Evolutionary conservation across 2,888 invertebrate genomes (phyloP).

Genomic region (Drosophila anceps): DNA sequence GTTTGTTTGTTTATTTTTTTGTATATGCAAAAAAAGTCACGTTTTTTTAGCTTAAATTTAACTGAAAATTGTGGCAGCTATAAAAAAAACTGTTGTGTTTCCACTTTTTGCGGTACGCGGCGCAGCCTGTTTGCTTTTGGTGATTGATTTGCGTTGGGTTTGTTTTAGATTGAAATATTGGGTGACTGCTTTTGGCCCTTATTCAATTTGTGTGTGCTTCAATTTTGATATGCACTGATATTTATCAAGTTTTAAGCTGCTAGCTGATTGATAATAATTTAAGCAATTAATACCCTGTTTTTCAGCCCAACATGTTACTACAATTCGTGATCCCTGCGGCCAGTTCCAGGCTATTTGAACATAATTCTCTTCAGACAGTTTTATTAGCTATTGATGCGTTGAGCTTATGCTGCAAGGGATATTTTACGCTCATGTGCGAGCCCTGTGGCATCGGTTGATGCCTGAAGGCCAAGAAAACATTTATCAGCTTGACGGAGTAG

Average conservation of each 20-base stretch:
- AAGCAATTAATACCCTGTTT: slow-evolving; percentile 7
- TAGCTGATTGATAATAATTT: slow-evolving; percentile 1
- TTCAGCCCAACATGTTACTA: background rate
- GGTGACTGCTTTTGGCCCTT: background rate
- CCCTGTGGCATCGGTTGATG: background rate
- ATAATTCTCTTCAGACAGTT: slow-evolving; percentile 1
- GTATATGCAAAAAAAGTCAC: slow-evolving; percentile 35
- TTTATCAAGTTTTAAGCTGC: background rate
- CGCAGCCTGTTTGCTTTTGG: slow-evolving; percentile 38
- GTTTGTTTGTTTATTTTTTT: slow-evolving; percentile 10
- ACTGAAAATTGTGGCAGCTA: slow-evolving; percentile 23
- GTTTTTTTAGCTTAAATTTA: slow-evolving; percentile 25
- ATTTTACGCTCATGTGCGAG: slow-evolving; percentile 12
- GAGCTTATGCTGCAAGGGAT: slow-evolving; percentile 11
- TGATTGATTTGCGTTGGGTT: slow-evolving; percentile 52
- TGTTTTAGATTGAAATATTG: slow-evolving; percentile 10
- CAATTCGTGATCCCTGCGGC: background rate
- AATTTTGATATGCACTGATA: slow-evolving; percentile 6
- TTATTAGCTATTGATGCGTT: slow-evolving; percentile 5
- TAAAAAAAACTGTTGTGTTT: slow-evolving; percentile 5
- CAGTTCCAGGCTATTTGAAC: no score
- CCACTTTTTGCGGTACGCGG: slow-evolving; percentile 8
- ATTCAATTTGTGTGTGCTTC: slow-evolving; percentile 10
- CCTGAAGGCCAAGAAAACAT: slow-evolving; percentile 42
- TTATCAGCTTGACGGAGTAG: slow-evolving; percentile 41